Evolutionary conservation across 1,140 invertebrate species (phyloP).

Genomic region (Eulimnadia texana): DNA sequence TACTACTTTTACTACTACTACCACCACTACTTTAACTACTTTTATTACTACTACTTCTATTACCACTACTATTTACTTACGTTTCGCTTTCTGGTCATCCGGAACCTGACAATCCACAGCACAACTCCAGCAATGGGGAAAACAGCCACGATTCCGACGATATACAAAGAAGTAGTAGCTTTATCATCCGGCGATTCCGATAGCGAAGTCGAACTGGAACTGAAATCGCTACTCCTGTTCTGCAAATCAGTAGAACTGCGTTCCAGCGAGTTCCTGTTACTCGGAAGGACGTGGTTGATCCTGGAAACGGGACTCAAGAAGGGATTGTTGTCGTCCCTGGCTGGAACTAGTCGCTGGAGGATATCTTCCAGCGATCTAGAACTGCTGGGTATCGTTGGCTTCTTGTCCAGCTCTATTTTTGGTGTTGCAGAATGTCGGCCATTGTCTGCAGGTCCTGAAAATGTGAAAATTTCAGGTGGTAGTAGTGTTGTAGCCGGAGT

Average conservation of each 20-base stretch:
- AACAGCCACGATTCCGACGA: constrained; percentile 11
- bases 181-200: neutral
- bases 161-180: constrained; percentile 10
- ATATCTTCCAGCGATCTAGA: constrained; percentile 7
- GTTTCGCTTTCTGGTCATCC: neutral
- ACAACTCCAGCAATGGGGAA: constrained; percentile 7
- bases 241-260: neutral
- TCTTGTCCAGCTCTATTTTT: neutral
- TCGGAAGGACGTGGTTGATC: neutral
- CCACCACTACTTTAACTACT: no score
- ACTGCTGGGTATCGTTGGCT: no score
- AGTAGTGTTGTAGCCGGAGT: neutral
- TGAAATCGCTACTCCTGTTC: neutral
- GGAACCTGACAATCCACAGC: constrained; percentile 8
- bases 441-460: no score
- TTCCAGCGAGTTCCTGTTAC: neutral
- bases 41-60: no score
- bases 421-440: neutral
- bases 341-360: constrained; percentile 10
- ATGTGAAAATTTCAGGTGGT: no score
- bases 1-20: no score
- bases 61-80: no score
- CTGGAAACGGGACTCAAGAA: neutral
- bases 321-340: neutral
- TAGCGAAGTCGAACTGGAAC: neutral